Evolutionary conservation across 2,113 vertebrate species (phyloP), one percentile per base, ranked within the genome.

Genomic region (Blennius ocellaris): DNA sequence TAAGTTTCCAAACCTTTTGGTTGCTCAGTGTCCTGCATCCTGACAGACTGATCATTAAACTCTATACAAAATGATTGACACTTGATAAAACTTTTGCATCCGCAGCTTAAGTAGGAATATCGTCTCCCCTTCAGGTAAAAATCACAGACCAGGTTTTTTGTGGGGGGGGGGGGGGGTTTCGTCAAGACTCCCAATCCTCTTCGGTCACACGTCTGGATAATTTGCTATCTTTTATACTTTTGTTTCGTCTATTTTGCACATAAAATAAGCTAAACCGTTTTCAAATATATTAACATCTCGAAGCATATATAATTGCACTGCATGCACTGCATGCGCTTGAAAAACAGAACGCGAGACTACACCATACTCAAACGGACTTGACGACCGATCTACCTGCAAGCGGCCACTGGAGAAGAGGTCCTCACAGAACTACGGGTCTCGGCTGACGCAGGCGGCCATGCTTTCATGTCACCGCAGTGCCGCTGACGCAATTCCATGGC

Each of bases 281-380:
- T 57, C 9, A 44, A 49, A 64, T 17, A 44, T 52, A 37, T 73
- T 3, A 16, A 12, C 63, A 17, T 11, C n/a, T 44, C 52, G 2
- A 37, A 44, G 7, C 3, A 6, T 65, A 47, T 39, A 64, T 36
- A 30, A 50, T 17, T 21, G 21, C 21, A 30, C 21, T 12, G 52
- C 16, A 7, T 52, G 63, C 15, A 45, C 8, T 58, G 61, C 61
- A 65, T 66, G 54, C 62, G 15, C 6, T 21, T 39, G n/a, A 39
- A 50, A 53, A 61, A 3, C 43, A 21, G 11, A 66, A 74, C 21
- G 21, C 21, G 21, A 30, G 21, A 30, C 11, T 21, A 44, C 61
- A 58, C 54, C 11, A 44, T 7, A 66, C 38, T 16, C 8, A 37
- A 44, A 58, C 21, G 52, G 48, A 53, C 62, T 40, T 37, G n/a